A percentile compares a stretch with the other conserved stretches of the same genome.
Conservation (phyloP, 2,113 vertebrate species). For the Columba livia region DNA sequence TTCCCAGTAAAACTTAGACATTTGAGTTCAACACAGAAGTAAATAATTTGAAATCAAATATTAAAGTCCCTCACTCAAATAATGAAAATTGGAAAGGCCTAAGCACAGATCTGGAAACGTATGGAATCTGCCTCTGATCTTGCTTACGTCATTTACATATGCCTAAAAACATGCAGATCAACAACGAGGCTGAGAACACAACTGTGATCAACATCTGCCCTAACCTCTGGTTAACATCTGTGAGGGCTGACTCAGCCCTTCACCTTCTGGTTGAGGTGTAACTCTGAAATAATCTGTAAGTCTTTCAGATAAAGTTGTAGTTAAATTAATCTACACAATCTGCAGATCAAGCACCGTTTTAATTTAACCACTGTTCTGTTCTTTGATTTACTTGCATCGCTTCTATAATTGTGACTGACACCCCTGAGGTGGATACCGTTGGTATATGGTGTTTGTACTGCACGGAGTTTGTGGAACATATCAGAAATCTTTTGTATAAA, state of each 20-base stretch:
- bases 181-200: not conserved
- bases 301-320: not conserved
- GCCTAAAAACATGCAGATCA: not conserved
- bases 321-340: not conserved
- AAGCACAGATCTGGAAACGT: not conserved
- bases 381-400: not conserved
- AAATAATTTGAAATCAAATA: not conserved
- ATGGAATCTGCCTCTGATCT: not conserved
- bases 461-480: not conserved
- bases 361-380: not conserved
- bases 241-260: not conserved
- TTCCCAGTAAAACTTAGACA: not conserved
- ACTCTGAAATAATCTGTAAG: not conserved
- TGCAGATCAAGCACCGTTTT: not conserved
- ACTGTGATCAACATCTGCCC: rapidly evolving
- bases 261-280: not conserved
- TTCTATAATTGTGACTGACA: not conserved
- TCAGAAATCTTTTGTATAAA: not conserved
- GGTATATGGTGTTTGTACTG: not conserved
- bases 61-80: not conserved
- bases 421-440: not conserved
- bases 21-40: not conserved
- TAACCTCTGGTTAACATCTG: not conserved
- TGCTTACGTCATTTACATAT: not conserved
- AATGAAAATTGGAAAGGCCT: not conserved